These are phyloP conservation scores for Andrena dorsata DNA, from an alignment of 2,888 invertebrate genomes.

Conservation along the genomic window DNA sequence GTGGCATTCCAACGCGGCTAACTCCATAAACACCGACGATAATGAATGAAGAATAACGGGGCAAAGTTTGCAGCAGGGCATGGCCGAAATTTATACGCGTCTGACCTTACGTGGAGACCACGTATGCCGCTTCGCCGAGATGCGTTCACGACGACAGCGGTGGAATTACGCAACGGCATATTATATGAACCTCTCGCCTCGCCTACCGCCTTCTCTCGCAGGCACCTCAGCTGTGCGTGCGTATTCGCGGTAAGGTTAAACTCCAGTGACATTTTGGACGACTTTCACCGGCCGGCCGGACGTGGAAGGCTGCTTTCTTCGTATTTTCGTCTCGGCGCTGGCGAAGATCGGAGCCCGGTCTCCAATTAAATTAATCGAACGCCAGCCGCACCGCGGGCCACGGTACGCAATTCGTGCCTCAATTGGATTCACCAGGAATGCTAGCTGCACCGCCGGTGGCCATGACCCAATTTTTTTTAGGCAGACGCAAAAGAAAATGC, in stretches of 20 bases:
- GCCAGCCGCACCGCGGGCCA: not conserved
- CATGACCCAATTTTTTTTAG: constrained; percentile 51
- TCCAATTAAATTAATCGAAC: constrained; percentile 15
- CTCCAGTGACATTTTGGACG: constrained; percentile 83
- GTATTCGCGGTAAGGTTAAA: constrained; percentile 81
- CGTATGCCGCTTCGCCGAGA: constrained; percentile 40
- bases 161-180: constrained; percentile 63
- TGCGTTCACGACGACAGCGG: constrained; percentile 42
- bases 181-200: constrained; percentile 43
- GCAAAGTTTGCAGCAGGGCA: not conserved
- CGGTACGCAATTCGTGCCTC: not conserved
- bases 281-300: constrained; percentile 80
- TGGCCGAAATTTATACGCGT: not conserved
- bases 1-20: too few relatives aligned
- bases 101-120: constrained; percentile 39
- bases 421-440: not conserved
- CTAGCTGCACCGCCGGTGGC: constrained; percentile 32
- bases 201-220: constrained; percentile 32
- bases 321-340: constrained; percentile 74
- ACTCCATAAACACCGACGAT: too few relatives aligned
- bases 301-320: constrained; percentile 79
- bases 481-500: not conserved
- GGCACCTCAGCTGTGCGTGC: constrained; percentile 59
- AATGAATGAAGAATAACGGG: not conserved
- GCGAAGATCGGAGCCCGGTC: constrained; percentile 67